Evolutionary conservation across 2,113 vertebrate genomes (phyloP).

Genomic region (Ophthalmolycus amberensis): DNA sequence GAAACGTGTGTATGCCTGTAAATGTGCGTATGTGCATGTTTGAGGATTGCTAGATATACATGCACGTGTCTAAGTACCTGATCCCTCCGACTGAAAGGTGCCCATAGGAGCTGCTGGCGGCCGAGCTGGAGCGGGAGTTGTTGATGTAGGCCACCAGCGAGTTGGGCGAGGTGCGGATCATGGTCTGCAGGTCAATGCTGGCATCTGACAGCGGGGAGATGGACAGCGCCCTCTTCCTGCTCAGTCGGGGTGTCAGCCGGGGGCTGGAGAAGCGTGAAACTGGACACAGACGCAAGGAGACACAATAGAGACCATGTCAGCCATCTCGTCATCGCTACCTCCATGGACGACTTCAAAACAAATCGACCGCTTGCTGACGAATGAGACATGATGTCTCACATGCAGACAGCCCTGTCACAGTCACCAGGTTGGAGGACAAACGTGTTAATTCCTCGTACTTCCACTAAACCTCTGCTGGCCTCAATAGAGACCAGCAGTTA

Average conservation of each 20-base stretch:
- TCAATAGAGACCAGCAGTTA: slow-evolving; percentile 19
- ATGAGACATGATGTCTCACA: not conserved
- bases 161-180: slow-evolving; percentile 98
- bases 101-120: slow-evolving; percentile 95
- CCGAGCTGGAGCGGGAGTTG: slow-evolving; percentile 98
- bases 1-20: not conserved
- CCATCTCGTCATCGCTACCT: not conserved
- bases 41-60: not conserved
- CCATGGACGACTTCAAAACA: not conserved
- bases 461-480: slow-evolving; percentile 1
- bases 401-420: not conserved
- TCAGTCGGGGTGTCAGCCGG: slow-evolving; percentile 91
- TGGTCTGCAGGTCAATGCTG: slow-evolving; percentile 98
- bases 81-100: slow-evolving; percentile 95
- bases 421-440: not conserved
- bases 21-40: not conserved
- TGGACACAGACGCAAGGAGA: slow-evolving; percentile 67
- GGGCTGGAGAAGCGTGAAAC: slow-evolving; percentile 97
- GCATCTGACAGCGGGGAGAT: slow-evolving; percentile 97
- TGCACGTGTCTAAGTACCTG: slow-evolving; percentile 84
- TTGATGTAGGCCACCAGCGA: slow-evolving; percentile 99
- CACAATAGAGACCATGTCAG: not conserved
- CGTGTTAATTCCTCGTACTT: not conserved
- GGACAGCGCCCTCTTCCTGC: slow-evolving; percentile 94
- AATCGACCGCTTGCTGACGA: not conserved